Conservation (phyloP, 2,888 invertebrate species). For the Nemotelus pantherinus region DNA sequence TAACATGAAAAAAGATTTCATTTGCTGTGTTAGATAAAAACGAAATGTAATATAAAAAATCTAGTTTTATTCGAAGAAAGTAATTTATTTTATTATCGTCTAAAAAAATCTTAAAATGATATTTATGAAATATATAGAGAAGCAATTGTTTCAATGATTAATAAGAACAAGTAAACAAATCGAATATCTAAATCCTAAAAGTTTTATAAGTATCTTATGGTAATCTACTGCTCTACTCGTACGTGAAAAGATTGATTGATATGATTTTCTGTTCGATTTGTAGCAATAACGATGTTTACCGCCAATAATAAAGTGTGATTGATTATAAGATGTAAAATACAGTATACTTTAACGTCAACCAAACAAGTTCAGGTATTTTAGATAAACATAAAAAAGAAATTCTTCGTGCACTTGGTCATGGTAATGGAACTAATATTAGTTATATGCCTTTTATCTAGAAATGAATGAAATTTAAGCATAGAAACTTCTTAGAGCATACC, state of each 20-base stretch:
- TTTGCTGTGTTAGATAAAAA: constrained; percentile 32
- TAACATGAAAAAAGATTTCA: not conserved
- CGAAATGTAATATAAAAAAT: constrained; percentile 30
- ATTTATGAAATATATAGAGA: not conserved
- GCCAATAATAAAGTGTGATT: constrained; percentile 33
- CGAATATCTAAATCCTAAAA: not conserved
- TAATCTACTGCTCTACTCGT: constrained; percentile 18
- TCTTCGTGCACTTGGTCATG: constrained; percentile 32
- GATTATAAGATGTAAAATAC: constrained; percentile 18
- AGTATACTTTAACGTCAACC: constrained; percentile 8
- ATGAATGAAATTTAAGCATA: constrained; percentile 14
- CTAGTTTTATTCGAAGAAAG: constrained; percentile 25
- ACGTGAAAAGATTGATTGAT: not conserved
- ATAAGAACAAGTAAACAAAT: not conserved
- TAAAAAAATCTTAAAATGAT: constrained; percentile 5
- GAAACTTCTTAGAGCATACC: constrained; percentile 1
- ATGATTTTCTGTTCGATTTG: constrained; percentile 22
- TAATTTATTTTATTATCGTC: constrained; percentile 16
- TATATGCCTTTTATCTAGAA: constrained; percentile 30
- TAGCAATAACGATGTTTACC: constrained; percentile 21
- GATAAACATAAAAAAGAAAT: not conserved
- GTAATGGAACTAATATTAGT: constrained; percentile 9
- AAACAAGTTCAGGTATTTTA: constrained; percentile 26
- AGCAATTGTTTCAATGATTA: constrained; percentile 2
- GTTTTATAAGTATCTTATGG: constrained; percentile 15